Conservation (phyloP, 2,888 invertebrate genomes). For the Noctuana brunneofusca region DNA sequence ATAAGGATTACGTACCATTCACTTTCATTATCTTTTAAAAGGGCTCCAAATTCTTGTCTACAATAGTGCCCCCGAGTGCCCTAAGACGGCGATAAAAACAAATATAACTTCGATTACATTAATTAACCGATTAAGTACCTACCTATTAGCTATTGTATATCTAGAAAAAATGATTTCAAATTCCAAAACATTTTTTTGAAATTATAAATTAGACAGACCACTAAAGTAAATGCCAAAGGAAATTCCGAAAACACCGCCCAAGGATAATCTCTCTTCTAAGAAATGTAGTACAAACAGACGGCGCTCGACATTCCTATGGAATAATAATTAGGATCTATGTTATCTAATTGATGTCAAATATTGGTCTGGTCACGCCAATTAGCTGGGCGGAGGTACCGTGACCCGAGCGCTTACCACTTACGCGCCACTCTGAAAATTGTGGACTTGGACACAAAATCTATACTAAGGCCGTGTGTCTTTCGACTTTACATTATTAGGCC, state of each 20-base stretch:
- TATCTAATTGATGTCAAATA: slow-evolving; percentile 69
- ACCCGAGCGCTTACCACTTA: slow-evolving; percentile 43
- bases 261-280: slow-evolving; percentile 14
- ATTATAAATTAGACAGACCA: background rate
- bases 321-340: slow-evolving; percentile 52
- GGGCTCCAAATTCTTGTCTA: too few species aligned
- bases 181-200: background rate
- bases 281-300: slow-evolving; percentile 29
- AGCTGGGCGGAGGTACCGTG: slow-evolving; percentile 50
- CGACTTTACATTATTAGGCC: background rate
- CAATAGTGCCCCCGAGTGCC: too few species aligned
- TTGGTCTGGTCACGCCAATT: slow-evolving; percentile 70
- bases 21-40: too few species aligned
- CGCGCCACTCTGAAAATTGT: background rate
- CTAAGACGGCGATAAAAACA: too few species aligned
- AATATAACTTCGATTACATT: too few species aligned
- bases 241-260: slow-evolving; percentile 11
- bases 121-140: too few species aligned
- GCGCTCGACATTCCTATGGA: slow-evolving; percentile 41
- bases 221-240: slow-evolving; percentile 1
- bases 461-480: too few species aligned
- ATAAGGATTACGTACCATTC: too few species aligned
- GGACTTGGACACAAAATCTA: slow-evolving; percentile 6
- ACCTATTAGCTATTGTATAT: too few species aligned
- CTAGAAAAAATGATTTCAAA: too few species aligned